Evolutionary conservation across 2,888 invertebrate genomes (phyloP), one percentile per base, ranked within the genome.

Genomic region (Spodoptera littoralis): DNA sequence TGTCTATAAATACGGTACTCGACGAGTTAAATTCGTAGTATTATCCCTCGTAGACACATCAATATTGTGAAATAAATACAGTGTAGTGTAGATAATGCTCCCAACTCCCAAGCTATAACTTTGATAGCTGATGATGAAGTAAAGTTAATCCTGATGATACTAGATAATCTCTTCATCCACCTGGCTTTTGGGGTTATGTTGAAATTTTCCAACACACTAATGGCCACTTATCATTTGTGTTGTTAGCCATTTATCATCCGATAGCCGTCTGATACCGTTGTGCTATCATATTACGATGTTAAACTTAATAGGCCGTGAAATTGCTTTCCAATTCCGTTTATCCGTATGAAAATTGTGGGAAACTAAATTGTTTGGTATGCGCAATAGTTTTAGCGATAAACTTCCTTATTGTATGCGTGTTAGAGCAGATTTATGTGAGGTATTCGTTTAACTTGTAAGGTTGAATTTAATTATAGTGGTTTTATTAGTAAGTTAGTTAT

Each of bases 261-360:
- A 66, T 73, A 70, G 44, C 59, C 60, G 6, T 22, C 59, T 69
- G 77, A 77, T 79, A 78, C 18, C 54, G 73, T 51, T 46, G 74
- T 79, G 75, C 59, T 60, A 47, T 62, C 65, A 70, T 74, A 72
- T 77, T 70, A 47, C 70, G 22, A 47, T 81, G 79, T 76, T 54
- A 74, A 76, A 70, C 58, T 52, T 74, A 82, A 82, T 79, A 77
- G 56, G 55, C 61, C 70, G 57, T 75, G 70, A 70, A 78, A 80
- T 70, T 52, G 55, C 49, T 27, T 12, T 30, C 47, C 41, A 50
- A 53, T 42, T 60, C 60, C 0, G 9, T 13, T 24, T 18, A 41
- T 3, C 22, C 47, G 27, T 30, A 42, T 49, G 44, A 18, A 44
- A 22, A 18, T 60, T 22, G 12, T 22, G n/a, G 18, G 46, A 22